Evolutionary conservation across 2,888 invertebrate species (phyloP), one percentile per base, ranked within the genome.

Genomic region (Noctua fimbriata): DNA sequence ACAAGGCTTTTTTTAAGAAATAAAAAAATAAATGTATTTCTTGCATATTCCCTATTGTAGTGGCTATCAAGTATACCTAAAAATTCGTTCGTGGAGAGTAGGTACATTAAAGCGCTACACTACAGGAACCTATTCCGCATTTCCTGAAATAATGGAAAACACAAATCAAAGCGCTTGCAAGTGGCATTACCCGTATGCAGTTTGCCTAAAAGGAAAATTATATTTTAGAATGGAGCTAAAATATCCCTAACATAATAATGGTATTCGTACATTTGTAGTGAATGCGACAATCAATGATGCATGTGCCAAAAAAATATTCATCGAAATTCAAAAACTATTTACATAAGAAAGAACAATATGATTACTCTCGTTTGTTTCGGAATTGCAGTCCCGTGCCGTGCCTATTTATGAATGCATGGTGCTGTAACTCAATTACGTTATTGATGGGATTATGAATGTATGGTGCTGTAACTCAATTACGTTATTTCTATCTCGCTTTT

Each of bases 101-200:
- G 66, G 41, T 44, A 44, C 49, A 49, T 32, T 32, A 10, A 9
- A 79, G 7, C 70, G 10, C 47, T 49, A 70, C 7, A 63, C 63
- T 63, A 58, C 7, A 49, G 10, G 10, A 21, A 28, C 66, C 41
- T 49, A 44, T 41, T 44, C n/a, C 44, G 47, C 32, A 36, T 58
- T 73, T 58, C 7, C 36, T n/a, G 47, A 32, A 79, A 32, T 74
- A 74, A 79, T 41, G n/a, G 12, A 41, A 36, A 41, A 32, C 41
- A 74, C 55, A 82, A 74, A 58, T 67, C 49, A 58, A 41, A 67
- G 16, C 4, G 24, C 49, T 16, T 41, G 74, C 16, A 79, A 49
- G 36, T 36, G 65, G 28, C 55, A 72, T 49, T 36, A 66, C 44
- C 24, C 24, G 18, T 28, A 79, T 28, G 58, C 16, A 69, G 28